Evolutionary conservation across 2,797 vertebrate species (phyloP).

Genomic region (Myotis myotis): DNA sequence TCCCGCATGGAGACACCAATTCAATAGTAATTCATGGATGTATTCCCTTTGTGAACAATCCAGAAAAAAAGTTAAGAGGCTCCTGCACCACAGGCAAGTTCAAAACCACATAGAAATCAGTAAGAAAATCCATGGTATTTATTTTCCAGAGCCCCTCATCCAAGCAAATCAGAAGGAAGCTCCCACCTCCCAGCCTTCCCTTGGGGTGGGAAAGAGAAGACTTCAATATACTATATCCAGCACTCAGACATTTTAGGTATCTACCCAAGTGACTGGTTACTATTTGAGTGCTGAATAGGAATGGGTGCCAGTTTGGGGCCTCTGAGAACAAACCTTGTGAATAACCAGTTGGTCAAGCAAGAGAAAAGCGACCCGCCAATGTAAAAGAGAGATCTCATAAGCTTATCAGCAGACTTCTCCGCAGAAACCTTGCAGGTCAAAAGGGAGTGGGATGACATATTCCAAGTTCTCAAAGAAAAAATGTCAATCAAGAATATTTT

Average conservation of each 20-base stretch:
- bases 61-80: not conserved
- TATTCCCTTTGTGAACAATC: not conserved
- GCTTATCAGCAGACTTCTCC: not conserved
- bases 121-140: not conserved
- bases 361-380: not conserved
- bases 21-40: not conserved
- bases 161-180: not conserved
- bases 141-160: not conserved
- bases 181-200: not conserved
- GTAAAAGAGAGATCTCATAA: not conserved
- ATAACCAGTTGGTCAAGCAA: not conserved
- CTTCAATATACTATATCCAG: not conserved
- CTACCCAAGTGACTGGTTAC: not conserved
- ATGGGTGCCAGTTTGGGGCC: not conserved
- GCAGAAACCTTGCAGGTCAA: not conserved
- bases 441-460: not conserved
- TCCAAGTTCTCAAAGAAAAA: conserved; percentile 9
- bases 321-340: not conserved
- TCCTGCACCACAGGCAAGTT: not conserved
- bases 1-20: not conserved
- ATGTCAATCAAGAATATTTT: not conserved
- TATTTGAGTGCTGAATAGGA: not conserved
- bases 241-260: not conserved
- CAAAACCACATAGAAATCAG: not conserved
- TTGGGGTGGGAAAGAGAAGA: not conserved